phyloP scores from a whole-genome alignment of 1,140 invertebrate genomes.

The Ctenoplectra terminalis region DNA sequence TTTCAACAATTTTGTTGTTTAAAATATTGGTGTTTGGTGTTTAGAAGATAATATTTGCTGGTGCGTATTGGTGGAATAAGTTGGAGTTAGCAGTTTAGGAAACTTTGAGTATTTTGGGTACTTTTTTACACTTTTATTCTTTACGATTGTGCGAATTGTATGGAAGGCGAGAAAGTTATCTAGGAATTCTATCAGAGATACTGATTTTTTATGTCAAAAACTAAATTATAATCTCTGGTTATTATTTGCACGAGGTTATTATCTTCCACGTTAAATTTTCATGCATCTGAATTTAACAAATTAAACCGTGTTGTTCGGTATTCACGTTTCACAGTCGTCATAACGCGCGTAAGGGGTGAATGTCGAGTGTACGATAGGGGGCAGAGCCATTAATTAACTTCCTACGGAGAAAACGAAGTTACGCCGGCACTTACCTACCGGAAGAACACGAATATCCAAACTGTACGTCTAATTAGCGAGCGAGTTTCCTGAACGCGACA shows the following conservation, averaged over 20 bases:
- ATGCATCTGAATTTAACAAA: no score
- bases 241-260: no score
- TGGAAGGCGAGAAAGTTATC: no score
- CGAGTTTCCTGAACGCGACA: slow-evolving; percentile 63
- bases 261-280: slow-evolving; percentile 77
- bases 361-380: slow-evolving; percentile 14
- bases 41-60: no score
- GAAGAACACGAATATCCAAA: slow-evolving; percentile 71
- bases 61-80: no score
- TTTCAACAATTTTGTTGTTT: no score
- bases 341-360: slow-evolving; percentile 5
- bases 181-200: not conserved
- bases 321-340: not conserved
- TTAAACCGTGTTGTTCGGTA: no score
- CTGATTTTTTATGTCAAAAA: not conserved
- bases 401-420: slow-evolving; percentile 67
- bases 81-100: no score
- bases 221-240: not conserved
- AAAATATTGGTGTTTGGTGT: no score
- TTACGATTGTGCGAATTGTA: no score
- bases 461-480: slow-evolving; percentile 70
- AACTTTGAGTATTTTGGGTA: no score
- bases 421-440: slow-evolving; percentile 61
- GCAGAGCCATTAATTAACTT: slow-evolving; percentile 65
- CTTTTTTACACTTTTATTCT: no score